These are phyloP conservation scores for Catajapyx aquilonaris DNA, from an alignment of 1,140 invertebrate species.

Conservation along the genomic window DNA sequence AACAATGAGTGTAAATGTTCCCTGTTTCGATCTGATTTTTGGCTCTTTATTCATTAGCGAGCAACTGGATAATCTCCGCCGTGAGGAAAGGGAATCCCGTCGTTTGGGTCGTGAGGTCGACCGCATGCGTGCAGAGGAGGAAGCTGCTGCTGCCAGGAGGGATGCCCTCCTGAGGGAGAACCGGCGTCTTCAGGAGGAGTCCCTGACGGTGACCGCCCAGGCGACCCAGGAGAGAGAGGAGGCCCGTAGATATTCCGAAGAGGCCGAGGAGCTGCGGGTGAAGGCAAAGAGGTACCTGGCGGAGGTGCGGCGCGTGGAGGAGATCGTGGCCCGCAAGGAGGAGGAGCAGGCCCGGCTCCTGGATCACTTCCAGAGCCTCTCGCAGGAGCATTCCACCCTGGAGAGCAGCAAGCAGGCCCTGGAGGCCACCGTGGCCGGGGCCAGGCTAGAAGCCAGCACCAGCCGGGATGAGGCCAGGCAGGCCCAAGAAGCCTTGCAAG, in stretches of 20 bases:
- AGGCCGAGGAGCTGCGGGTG: too few species aligned
- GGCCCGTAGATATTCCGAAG: too few species aligned
- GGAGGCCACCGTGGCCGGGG: too few species aligned
- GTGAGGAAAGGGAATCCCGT: background rate
- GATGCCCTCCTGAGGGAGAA: background rate
- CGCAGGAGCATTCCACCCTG: slow-evolving; percentile 1
- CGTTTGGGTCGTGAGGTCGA: background rate
- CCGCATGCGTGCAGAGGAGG: background rate
- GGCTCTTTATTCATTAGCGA: too few species aligned
- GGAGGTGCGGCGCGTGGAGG: background rate
- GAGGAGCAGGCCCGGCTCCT: background rate
- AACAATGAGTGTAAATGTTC: too few species aligned
- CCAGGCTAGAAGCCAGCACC: too few species aligned
- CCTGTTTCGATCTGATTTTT: too few species aligned
- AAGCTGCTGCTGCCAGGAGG: background rate
- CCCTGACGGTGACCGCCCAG: too few species aligned
- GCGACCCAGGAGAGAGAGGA: too few species aligned
- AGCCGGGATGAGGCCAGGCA: background rate
- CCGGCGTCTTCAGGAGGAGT: background rate
- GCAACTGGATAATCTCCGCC: too few species aligned
- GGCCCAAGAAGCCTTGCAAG: background rate
- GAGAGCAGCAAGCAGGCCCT: too few species aligned
- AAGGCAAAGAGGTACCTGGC: background rate
- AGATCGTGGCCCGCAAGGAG: background rate
- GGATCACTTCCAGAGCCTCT: slow-evolving; percentile 3